A percentile compares a stretch with the other conserved stretches of the same genome.
Conservation (phyloP, 2,113 vertebrate genomes). For the Macquaria australasica region DNA sequence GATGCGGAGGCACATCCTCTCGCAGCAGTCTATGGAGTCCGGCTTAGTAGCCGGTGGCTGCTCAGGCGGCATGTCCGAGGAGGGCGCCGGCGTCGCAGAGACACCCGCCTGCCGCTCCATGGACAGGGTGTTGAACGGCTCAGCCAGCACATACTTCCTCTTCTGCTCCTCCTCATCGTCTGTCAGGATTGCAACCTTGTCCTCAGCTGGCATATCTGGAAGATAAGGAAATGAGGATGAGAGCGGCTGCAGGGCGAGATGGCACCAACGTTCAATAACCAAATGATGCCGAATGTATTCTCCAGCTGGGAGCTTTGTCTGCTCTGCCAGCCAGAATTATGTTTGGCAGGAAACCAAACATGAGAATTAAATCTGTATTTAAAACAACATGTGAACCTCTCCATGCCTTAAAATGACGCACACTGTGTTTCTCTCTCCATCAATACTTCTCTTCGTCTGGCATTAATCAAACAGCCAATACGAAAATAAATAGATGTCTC, state of each 20-base stretch:
- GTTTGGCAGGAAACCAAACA: not conserved
- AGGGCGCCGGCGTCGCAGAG: constrained; percentile 27
- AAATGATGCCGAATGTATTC: constrained; percentile 2
- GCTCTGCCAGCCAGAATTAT: not conserved
- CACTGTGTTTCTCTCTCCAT: not conserved
- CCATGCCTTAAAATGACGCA: not conserved
- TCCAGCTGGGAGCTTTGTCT: not conserved
- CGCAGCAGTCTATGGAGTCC: constrained; percentile 89
- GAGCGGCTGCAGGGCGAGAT: not conserved
- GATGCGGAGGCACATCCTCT: constrained; percentile 91
- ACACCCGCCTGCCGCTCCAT: constrained; percentile 71
- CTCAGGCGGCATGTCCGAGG: constrained; percentile 3
- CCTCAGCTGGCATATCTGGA: constrained; percentile 91
- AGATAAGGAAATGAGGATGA: constrained; percentile 50
- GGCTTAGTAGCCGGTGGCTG: constrained; percentile 63
- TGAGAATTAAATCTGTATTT: not conserved
- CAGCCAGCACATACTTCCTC: constrained; percentile 91
- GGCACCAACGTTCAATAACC: not conserved
- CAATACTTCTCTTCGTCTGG: constrained; percentile 1
- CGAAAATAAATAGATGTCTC: not conserved
- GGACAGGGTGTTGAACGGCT: constrained; percentile 89
- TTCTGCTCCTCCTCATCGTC: constrained; percentile 98
- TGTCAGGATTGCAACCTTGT: constrained; percentile 95
- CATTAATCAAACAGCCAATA: not conserved
- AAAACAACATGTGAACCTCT: not conserved